These are phyloP conservation scores for Parnassius smintheus DNA, from an alignment of 2,888 invertebrate genomes.

Conservation along the genomic window DNA sequence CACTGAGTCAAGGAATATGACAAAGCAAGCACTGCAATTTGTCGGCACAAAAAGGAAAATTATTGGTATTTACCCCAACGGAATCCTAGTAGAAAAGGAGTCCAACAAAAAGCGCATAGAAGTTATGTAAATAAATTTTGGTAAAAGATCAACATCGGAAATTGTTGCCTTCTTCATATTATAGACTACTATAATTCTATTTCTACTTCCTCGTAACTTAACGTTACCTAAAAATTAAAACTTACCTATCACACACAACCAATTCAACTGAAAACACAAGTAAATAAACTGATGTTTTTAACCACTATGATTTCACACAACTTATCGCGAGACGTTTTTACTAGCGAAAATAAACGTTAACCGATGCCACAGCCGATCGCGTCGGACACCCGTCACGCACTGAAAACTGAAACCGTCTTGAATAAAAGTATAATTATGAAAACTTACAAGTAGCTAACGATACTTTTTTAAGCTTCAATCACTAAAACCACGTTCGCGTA, in stretches of 20 bases:
- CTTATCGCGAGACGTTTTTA: conserved; percentile 12
- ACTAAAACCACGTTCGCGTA: background rate
- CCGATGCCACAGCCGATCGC: conserved; percentile 21
- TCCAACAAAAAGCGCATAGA: too few species aligned
- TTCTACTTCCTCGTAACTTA: too few species aligned
- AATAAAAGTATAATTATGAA: conserved; percentile 10
- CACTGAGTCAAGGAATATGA: too few species aligned
- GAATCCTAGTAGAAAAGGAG: too few species aligned
- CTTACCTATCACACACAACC: background rate
- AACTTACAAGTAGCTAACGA: conserved; percentile 19
- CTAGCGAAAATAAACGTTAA: background rate
- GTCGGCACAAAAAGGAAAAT: too few species aligned
- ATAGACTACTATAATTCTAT: too few species aligned
- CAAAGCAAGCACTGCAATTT: too few species aligned
- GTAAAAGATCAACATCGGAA: too few species aligned
- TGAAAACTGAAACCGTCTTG: conserved; percentile 14
- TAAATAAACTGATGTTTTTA: background rate
- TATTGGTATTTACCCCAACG: too few species aligned
- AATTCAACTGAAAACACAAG: background rate
- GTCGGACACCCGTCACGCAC: conserved; percentile 20
- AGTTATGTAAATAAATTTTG: too few species aligned
- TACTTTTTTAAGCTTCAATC: background rate
- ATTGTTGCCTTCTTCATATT: too few species aligned
- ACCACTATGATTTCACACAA: conserved; percentile 3
- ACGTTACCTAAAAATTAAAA: too few species aligned